phyloP scores from a whole-genome alignment of 2,113 vertebrate genomes.

The Rhinoptilus africanus region DNA sequence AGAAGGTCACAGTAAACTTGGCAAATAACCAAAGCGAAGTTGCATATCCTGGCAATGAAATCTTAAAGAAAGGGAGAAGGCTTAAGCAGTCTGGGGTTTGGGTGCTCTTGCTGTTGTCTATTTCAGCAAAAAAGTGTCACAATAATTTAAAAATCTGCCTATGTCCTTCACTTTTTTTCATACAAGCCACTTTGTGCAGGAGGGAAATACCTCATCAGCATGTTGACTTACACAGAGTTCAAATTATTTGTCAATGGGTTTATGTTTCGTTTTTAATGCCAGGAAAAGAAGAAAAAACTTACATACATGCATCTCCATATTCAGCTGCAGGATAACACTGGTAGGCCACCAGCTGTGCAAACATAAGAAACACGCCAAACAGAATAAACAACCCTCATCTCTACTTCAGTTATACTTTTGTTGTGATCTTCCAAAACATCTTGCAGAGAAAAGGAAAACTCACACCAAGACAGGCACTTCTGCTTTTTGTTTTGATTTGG shows the following conservation, averaged over 20 bases:
- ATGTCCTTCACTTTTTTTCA: background rate
- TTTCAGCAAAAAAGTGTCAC: background rate
- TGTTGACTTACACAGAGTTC: accelerated
- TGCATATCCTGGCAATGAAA: background rate
- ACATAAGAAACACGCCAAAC: background rate
- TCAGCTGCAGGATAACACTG: background rate
- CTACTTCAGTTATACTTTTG: background rate
- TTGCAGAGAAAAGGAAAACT: background rate
- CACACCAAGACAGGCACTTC: background rate
- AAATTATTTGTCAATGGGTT: background rate
- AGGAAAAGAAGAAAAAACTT: background rate
- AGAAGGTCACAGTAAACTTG: background rate
- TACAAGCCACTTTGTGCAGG: background rate
- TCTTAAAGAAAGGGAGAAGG: background rate
- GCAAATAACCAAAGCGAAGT: background rate
- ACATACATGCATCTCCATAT: accelerated
- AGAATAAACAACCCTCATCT: background rate
- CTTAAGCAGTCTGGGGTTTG: background rate
- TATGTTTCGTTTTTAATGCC: background rate
- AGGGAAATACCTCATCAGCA: background rate
- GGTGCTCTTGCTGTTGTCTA: background rate
- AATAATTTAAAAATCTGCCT: background rate
- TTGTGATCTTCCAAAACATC: background rate
- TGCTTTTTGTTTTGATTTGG: background rate
- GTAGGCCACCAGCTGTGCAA: background rate